These are phyloP conservation scores for Cheilosia vernalis DNA, from an alignment of 2,888 invertebrate genomes.

Conservation along the genomic window DNA sequence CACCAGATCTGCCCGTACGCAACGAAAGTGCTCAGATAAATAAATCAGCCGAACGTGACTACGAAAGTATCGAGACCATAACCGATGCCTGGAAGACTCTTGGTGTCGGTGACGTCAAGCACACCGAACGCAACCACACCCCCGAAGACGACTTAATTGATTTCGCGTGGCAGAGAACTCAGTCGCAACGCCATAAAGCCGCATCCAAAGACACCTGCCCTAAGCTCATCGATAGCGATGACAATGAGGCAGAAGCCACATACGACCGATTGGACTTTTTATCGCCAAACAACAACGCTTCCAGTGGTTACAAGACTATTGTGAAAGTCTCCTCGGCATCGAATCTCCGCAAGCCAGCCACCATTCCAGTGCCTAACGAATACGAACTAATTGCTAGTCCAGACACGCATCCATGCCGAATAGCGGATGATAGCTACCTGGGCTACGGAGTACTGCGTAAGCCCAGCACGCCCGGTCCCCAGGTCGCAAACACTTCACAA, in stretches of 20 bases:
- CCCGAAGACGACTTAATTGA: slow-evolving; percentile 82
- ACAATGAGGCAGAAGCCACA: slow-evolving; percentile 84
- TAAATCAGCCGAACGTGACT: slow-evolving; percentile 82
- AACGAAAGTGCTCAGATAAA: slow-evolving; percentile 78
- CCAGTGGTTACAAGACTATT: slow-evolving; percentile 89
- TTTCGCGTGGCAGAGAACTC: slow-evolving; percentile 83
- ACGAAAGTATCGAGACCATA: slow-evolving; percentile 90
- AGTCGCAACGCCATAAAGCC: slow-evolving; percentile 83
- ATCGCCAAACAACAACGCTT: slow-evolving; percentile 89
- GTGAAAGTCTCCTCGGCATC: slow-evolving; percentile 85
- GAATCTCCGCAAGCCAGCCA: slow-evolving; percentile 78
- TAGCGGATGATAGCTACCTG: slow-evolving; percentile 91
- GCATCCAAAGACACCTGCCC: slow-evolving; percentile 79
- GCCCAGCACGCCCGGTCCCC: slow-evolving; percentile 84
- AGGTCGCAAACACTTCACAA: slow-evolving; percentile 82
- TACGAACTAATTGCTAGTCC: slow-evolving; percentile 89
- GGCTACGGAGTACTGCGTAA: slow-evolving; percentile 92
- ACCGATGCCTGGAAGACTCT: slow-evolving; percentile 92
- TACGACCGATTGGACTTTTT: slow-evolving; percentile 93
- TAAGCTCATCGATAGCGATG: slow-evolving; percentile 81
- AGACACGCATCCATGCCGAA: slow-evolving; percentile 88
- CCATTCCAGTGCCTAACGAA: slow-evolving; percentile 86
- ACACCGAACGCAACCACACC: slow-evolving; percentile 85
- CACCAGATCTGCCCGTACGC: slow-evolving; percentile 80
- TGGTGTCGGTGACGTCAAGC: slow-evolving; percentile 89